Evolutionary conservation across 2,888 invertebrate genomes (phyloP).

Genomic region (Rapana venosa): DNA sequence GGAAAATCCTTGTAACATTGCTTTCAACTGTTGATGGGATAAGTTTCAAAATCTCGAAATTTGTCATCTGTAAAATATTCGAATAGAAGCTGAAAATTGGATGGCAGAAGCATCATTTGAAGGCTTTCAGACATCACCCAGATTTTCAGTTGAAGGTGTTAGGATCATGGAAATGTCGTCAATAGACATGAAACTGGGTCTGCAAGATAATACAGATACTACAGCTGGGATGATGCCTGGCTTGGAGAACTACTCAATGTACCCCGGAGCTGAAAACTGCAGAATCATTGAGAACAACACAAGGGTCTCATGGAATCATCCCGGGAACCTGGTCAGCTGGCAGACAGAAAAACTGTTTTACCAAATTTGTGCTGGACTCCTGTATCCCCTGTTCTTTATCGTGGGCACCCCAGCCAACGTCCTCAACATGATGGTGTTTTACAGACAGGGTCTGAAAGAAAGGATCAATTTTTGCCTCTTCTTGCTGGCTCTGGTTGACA

Average conservation of each 20-base stretch:
- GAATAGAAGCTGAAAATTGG: too few relatives aligned
- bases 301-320: conserved; percentile 7
- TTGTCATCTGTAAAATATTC: too few relatives aligned
- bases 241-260: neutral
- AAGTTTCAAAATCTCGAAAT: too few relatives aligned
- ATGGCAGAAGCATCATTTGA: too few relatives aligned
- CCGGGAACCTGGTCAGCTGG: conserved; percentile 4
- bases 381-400: neutral
- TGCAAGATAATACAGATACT: too few relatives aligned
- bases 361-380: neutral
- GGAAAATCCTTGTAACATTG: too few relatives aligned
- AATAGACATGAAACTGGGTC: too few relatives aligned
- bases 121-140: too few relatives aligned
- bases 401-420: conserved; percentile 7
- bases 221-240: too few relatives aligned
- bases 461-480: conserved; percentile 14
- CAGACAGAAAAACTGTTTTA: neutral
- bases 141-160: too few relatives aligned
- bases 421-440: conserved; percentile 32
- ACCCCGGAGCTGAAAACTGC: neutral
- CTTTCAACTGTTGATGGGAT: too few relatives aligned
- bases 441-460: conserved; percentile 2
- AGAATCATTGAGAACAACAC: neutral
- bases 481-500: neutral
- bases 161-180: too few relatives aligned